Conservation (phyloP, 2,888 invertebrate genomes). For the Perithous albicinctus region DNA sequence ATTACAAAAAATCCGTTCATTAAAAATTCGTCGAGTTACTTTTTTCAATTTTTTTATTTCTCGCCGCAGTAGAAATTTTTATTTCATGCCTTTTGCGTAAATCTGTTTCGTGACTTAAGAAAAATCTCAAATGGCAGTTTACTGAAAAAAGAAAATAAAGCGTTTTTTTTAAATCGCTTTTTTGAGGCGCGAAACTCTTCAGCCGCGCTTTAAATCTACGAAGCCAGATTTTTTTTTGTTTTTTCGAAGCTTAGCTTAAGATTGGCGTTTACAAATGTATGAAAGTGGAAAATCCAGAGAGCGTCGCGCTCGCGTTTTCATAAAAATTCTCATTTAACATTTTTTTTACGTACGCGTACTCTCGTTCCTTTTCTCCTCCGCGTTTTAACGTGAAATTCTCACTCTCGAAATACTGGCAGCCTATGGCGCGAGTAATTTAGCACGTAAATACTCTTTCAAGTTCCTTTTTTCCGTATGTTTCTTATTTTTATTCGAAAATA, state of each 20-base stretch:
- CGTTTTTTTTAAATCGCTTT: no score
- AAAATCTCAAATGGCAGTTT: no score
- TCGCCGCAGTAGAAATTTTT: no score
- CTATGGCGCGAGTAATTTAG: slow-evolving; percentile 18
- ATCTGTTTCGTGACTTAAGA: no score
- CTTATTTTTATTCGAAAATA: slow-evolving; percentile 16
- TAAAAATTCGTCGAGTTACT: no score
- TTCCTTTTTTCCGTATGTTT: neutral
- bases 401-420: slow-evolving; percentile 40
- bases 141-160: no score
- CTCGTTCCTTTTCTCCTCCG: slow-evolving; percentile 15
- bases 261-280: slow-evolving; percentile 66
- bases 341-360: neutral
- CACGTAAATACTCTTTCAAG: slow-evolving; percentile 25
- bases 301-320: neutral
- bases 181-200: neutral
- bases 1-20: no score
- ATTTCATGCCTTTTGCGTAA: no score
- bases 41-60: no score
- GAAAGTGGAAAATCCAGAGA: slow-evolving; percentile 66
- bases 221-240: slow-evolving; percentile 24
- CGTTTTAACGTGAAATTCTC: slow-evolving; percentile 27
- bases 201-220: slow-evolving; percentile 11
- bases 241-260: slow-evolving; percentile 19
- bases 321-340: no score